phyloP scores from a whole-genome alignment of 2,797 vertebrate species.

The Darevskia mixta region DNA sequence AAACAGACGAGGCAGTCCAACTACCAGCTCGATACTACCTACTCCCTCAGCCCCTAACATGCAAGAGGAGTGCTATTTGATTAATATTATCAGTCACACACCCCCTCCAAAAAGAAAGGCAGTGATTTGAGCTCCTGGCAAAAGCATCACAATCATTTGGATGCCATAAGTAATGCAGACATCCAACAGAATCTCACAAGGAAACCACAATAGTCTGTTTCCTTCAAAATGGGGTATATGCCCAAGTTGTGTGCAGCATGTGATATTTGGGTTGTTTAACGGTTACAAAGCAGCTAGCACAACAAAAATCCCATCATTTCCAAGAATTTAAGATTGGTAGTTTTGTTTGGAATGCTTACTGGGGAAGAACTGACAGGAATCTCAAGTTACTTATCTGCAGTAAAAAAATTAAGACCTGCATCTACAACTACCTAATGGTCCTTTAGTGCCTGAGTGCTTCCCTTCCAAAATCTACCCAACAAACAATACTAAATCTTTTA shows the following conservation, averaged over 20 bases:
- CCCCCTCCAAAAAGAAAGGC: background rate
- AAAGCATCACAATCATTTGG: constrained; percentile 48
- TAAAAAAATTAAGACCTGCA: constrained; percentile 61
- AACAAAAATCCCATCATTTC: constrained; percentile 18
- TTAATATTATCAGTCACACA: constrained; percentile 38
- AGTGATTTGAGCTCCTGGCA: constrained; percentile 42
- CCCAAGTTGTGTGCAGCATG: constrained; percentile 42
- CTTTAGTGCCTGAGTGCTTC: constrained; percentile 53
- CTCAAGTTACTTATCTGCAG: constrained; percentile 40
- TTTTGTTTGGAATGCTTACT: constrained; percentile 47
- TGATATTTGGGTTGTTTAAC: constrained; percentile 62
- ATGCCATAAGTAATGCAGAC: constrained; percentile 57
- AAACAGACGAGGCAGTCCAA: constrained; percentile 66
- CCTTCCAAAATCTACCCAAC: constrained; percentile 60
- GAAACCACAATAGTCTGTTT: constrained; percentile 54
- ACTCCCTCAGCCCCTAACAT: constrained; percentile 13
- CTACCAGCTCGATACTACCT: constrained; percentile 55
- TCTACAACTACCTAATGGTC: constrained; percentile 41
- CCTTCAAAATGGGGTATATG: constrained; percentile 57
- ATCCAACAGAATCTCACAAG: constrained; percentile 51
- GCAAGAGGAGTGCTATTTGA: constrained; percentile 60
- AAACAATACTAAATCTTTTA: constrained; percentile 67
- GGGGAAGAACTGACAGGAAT: constrained; percentile 38
- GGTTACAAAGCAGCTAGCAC: constrained; percentile 57
- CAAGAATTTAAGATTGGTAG: constrained; percentile 30